A percentile compares a stretch with the other conserved stretches of the same genome.
Evolutionary conservation across 2,888 invertebrate species (phyloP).

Genomic region (Serrognathus titanus): DNA sequence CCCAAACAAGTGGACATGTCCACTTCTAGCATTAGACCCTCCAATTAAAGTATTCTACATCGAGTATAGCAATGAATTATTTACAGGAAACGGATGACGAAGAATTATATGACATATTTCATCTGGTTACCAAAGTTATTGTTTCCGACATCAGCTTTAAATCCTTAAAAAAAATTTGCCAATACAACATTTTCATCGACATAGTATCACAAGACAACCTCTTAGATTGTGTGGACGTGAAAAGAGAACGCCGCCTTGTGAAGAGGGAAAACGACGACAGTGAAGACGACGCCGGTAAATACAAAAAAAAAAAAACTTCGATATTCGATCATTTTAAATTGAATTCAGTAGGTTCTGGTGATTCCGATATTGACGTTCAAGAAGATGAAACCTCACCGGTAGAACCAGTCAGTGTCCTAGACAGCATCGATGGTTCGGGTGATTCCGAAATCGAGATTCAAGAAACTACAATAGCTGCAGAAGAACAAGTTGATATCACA

Average conservation of each 20-base stretch:
- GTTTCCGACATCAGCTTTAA: slow-evolving; percentile 13
- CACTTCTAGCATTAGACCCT: no score
- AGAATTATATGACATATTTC: background rate
- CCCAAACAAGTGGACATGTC: no score
- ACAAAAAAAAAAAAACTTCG: no score
- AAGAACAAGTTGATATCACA: no score
- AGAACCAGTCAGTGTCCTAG: no score
- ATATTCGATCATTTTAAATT: no score
- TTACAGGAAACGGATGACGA: background rate
- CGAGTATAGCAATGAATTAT: background rate
- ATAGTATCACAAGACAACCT: background rate
- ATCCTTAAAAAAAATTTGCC: slow-evolving; percentile 18
- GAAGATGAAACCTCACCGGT: background rate
- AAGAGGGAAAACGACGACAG: no score
- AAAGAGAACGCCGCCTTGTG: no score
- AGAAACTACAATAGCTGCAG: background rate
- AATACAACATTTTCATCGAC: background rate
- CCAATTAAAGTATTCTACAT: background rate
- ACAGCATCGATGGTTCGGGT: background rate
- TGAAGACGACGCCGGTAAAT: no score
- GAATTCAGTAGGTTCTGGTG: no score
- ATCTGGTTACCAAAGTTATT: slow-evolving; percentile 4
- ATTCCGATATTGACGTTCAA: background rate
- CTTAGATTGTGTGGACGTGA: slow-evolving; percentile 16
- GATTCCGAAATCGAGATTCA: background rate